A percentile compares a stretch with the other conserved stretches of the same genome.
Conservation (phyloP, 2,797 vertebrate species). For the Ctenochaetus hawaiiensis region DNA sequence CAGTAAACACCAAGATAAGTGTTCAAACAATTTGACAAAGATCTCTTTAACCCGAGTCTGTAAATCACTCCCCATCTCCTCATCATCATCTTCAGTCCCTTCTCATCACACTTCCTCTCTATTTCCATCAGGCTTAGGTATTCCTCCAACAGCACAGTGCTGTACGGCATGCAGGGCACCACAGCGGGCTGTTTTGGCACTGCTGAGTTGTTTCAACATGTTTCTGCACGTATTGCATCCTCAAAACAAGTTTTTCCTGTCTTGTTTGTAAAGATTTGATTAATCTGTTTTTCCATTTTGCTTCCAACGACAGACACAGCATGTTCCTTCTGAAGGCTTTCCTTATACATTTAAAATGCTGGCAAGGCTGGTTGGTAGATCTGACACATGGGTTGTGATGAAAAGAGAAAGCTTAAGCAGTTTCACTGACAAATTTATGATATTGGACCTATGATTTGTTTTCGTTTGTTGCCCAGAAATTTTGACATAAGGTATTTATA, state of each 20-base stretch:
- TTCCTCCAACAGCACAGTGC: neutral
- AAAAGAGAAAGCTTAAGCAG: neutral
- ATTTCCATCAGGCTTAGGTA: neutral
- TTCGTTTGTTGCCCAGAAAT: neutral
- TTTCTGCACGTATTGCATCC: neutral
- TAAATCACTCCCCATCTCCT: conserved; percentile 3
- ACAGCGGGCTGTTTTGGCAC: conserved; percentile 15
- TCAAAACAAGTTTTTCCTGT: conserved; percentile 10
- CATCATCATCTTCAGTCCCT: neutral
- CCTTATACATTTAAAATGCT: conserved; percentile 11
- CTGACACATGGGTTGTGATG: neutral
- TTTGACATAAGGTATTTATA: neutral
- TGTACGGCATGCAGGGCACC: neutral
- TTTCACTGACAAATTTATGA: neutral
- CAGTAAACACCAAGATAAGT: conserved; percentile 26
- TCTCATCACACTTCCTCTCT: neutral
- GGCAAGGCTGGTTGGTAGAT: neutral
- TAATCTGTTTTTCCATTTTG: conserved; percentile 3
- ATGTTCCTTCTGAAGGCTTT: neutral
- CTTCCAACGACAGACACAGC: neutral
- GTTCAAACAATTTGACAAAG: conserved; percentile 26
- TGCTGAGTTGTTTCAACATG: neutral
- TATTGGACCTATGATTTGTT: neutral
- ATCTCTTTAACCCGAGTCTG: neutral
- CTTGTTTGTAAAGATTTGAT: conserved; percentile 4